Base-by-base conservation (phyloP, 1,140 invertebrate genomes). In the Caenorhabditis brenneri region DNA sequence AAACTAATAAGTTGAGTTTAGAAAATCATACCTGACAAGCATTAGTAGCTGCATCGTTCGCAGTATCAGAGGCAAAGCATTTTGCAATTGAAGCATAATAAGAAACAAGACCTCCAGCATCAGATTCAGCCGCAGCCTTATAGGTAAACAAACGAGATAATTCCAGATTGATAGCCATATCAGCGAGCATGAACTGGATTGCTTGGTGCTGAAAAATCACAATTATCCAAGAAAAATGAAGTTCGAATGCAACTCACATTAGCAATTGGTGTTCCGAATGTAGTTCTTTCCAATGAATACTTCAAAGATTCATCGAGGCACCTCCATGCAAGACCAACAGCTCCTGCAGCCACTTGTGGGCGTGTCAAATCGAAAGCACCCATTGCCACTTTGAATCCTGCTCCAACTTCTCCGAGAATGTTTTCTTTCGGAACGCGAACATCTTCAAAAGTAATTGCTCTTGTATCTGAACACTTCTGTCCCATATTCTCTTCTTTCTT, bases 381-480 rank as follows among this genome's bases (percentile, higher is more conserved):
- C 97, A 98, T 98, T 5, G 96, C 96, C 91, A 85, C 84, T 92
- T 96, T 97, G 91, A 98, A 98, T 79, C 97, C 97, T 81, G 94
- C 94, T 3, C 96, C 96, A 58, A 95, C 95, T 29, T 93, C 93
- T 58, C 94, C 92, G 6, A 99, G 92, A 39, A 98, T 95, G 92
- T 98, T 98, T 92, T 91, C 85, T 27, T 88, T 83, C 5, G 96
- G 96, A 29, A 99, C 94, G 39, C 95, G 92, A 0, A 98, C 96
- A 92, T 98, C 96, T 92, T 98, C 97, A 91, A 99, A 98, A 24
- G 95, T 97, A 86, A 99, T 95, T 86, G 95, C 96, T 86, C 96
- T 93, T 0, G 97, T 98, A 89, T 98, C 96, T 0, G 96, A 97
- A 39, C 95, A 95, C 87, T 95, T 93, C 92, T 98, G 97, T 27